Conservation (phyloP, 2,113 vertebrate species). For the Mormyrus iriodes region DNA sequence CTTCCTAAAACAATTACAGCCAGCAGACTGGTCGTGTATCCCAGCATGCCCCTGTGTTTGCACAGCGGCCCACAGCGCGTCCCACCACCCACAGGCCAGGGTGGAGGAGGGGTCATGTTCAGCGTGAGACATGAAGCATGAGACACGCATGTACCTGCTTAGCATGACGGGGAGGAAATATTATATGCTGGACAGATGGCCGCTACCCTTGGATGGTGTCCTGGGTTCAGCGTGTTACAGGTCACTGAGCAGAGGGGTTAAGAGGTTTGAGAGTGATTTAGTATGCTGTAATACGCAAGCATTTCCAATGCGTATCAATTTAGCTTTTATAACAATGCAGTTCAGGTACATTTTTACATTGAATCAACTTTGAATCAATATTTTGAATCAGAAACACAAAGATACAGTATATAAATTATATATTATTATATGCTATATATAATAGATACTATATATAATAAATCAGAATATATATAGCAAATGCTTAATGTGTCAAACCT, state of each 20-base stretch:
- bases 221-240: conserved; percentile 46
- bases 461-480: not conserved
- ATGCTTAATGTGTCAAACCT: not conserved
- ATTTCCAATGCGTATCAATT: not conserved
- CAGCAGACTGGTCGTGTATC: conserved; percentile 43
- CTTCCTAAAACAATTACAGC: conserved; percentile 66
- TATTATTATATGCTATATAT: not conserved
- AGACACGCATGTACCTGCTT: conserved; percentile 61
- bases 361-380: not conserved
- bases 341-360: not conserved
- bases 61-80: conserved; percentile 44
- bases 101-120: conserved; percentile 15
- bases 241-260: conserved; percentile 17
- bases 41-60: conserved; percentile 23
- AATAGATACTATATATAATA: not conserved
- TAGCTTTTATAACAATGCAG: not conserved
- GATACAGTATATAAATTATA: not conserved
- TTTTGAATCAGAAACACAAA: not conserved
- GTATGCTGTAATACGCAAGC: not conserved
- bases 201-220: conserved; percentile 60
- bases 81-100: conserved; percentile 39
- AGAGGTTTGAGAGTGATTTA: conserved; percentile 25
- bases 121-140: not conserved
- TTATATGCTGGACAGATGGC: conserved; percentile 73
- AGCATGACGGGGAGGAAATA: conserved; percentile 67